Base-by-base conservation (phyloP, 92 coral and sea anemone species). In the Scolanthus callimorphus region DNA sequence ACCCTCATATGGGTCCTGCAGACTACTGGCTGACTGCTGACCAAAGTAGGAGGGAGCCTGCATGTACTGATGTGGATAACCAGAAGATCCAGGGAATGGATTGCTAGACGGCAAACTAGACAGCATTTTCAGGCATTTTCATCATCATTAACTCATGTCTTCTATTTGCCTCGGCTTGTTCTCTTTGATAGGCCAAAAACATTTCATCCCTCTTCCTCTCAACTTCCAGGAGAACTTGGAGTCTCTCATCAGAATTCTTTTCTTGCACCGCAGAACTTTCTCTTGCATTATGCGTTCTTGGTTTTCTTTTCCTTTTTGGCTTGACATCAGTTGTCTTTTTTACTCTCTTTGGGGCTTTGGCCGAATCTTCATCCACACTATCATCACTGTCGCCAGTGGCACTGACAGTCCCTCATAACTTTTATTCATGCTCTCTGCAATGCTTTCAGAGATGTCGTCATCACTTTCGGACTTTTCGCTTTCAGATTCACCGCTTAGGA, bases 171-270 rank as follows among this genome's bases (percentile, higher is more conserved):
- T 60, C 66, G 17, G 51, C 52, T 39, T 60, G 66, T 28, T 60
- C 66, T 37, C 63, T 47, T 55, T 63, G 70, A 31, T 41, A 63
- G 25, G 3, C 31, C 28, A 65, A 27, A 2, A 65, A 19, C 62
- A 65, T 65, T 53, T 65, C 49, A 65, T 65, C 73, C 73, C 62
- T 51, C 43, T 53, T 65, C 53, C 62, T 53, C 39, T 60, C 66
- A 19, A 51, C 66, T 31, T 60, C 71, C 51, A 51, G 38, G 25
- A 64, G 49, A 3, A 19, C 27, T 27, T 19, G 29, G 22, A 51
- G 26, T 26, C 62, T 30, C 46, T 31, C 28, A 24, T 64, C 71
- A 23, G 28, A 27, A 64, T 51, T 27, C 23, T 64, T 34, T 34
- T 34, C 41, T 34, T 34, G 41, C 15, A 6, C 15, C 8, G 6